phyloP scores from a whole-genome alignment of 2,888 invertebrate genomes.

The Epinotia demarniana region DNA sequence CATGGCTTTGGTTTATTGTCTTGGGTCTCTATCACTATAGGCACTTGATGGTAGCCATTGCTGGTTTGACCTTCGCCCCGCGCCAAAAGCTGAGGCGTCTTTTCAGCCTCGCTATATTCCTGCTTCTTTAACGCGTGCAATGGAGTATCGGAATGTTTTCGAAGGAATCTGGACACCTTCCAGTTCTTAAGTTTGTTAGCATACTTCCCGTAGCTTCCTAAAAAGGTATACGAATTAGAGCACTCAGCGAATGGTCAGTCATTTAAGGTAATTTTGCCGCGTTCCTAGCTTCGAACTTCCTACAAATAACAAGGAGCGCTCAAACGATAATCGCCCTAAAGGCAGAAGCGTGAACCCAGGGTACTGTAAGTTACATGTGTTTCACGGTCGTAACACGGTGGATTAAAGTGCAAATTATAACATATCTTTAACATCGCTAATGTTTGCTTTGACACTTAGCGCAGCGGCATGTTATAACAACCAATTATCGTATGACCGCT shows the following conservation, averaged over 20 bases:
- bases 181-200: slow-evolving; percentile 86
- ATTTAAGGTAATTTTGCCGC: too few relatives aligned
- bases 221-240: slow-evolving; percentile 51
- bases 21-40: slow-evolving; percentile 86
- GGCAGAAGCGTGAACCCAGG: too few relatives aligned
- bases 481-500: slow-evolving; percentile 56
- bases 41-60: slow-evolving; percentile 87
- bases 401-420: neutral
- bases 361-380: neutral
- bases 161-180: slow-evolving; percentile 88
- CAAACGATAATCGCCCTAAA: too few relatives aligned
- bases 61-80: slow-evolving; percentile 68
- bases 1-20: slow-evolving; percentile 67
- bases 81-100: slow-evolving; percentile 69
- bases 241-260: neutral
- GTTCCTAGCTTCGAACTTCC: too few relatives aligned
- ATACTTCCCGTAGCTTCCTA: slow-evolving; percentile 85
- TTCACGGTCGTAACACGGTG: neutral
- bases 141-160: slow-evolving; percentile 85
- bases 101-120: slow-evolving; percentile 68
- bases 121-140: slow-evolving; percentile 77
- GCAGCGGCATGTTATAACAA: slow-evolving; percentile 49
- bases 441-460: slow-evolving; percentile 50
- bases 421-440: neutral
- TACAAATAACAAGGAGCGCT: too few relatives aligned